phyloP scores from a whole-genome alignment of 1,140 invertebrate species.

The Phymorhynchus buccinoides region DNA sequence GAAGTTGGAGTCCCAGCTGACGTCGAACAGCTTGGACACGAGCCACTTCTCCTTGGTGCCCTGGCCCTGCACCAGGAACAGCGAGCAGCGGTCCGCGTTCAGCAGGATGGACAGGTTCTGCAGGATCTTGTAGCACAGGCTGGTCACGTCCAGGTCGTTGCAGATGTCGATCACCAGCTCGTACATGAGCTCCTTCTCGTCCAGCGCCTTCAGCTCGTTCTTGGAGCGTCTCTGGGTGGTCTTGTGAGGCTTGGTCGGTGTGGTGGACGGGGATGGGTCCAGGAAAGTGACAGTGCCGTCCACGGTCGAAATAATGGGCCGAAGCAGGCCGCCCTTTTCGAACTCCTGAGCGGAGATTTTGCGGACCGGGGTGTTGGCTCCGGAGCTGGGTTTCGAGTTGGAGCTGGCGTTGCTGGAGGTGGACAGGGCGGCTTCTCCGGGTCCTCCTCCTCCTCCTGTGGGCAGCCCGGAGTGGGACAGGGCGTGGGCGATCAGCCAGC shows the following conservation, averaged over 20 bases:
- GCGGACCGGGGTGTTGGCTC: conserved; percentile 82
- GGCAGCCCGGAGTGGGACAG: conserved; percentile 82
- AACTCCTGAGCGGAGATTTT: conserved; percentile 98
- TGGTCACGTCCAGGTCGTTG: conserved; percentile 93
- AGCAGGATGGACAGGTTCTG: conserved; percentile 94
- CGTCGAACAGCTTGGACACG: conserved; percentile 95
- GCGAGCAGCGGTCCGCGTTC: conserved; percentile 91
- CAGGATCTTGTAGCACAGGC: conserved; percentile 95
- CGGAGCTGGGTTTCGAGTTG: conserved; percentile 70
- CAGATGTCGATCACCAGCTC: conserved; percentile 97
- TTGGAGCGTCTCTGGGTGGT: conserved; percentile 70
- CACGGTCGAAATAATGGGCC: conserved; percentile 89
- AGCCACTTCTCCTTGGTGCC: conserved; percentile 77
- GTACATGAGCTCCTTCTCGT: conserved; percentile 95
- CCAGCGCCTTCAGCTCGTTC: conserved; percentile 88
- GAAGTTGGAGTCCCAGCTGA: conserved; percentile 79
- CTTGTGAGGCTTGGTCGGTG: conserved; percentile 51
- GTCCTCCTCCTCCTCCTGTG: conserved; percentile 53
- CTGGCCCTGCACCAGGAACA: conserved; percentile 89
- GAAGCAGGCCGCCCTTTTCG: conserved; percentile 89
- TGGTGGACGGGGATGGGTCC: conserved; percentile 66
- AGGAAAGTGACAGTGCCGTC: conserved; percentile 93
- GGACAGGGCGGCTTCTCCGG: conserved; percentile 73
- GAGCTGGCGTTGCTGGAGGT: conserved; percentile 63
- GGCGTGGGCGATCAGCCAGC: conserved; percentile 83